Base-by-base conservation (phyloP, 2,797 vertebrate genomes). In the Natrix natrix region DNA sequence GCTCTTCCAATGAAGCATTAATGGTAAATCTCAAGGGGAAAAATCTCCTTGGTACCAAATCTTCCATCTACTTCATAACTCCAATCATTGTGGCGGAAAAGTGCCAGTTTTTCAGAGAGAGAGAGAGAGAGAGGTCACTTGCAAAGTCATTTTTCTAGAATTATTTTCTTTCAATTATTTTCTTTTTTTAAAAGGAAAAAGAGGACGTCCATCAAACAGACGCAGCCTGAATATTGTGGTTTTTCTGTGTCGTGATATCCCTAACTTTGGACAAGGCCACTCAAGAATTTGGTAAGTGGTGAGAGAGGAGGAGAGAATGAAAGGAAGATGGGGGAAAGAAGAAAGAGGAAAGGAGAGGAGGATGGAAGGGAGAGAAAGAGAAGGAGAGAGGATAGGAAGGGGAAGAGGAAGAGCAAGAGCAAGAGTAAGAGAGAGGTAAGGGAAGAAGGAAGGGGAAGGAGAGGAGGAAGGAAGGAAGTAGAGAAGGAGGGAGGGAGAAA, bases 241-340 rank as follows among this genome's bases (percentile, higher is more conserved):
- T 0, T 22, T 26, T 8, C 60, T 0, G 0, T 1, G 4, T 63
- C 86, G n/a, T 0, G 0, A 83, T 11, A 8, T 78, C 10, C 26
- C 89, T 86, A 57, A 92, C 91, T 26, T 78, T 20, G 91, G 91
- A 93, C 87, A 11, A 60, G 92, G 43, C 91, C 91, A 57, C 66
- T 95, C 95, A 93, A 94, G 92, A 69, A 94, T 93, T 55, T 1
- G 1, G 60, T 48, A 90, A 92, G 91, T 48, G n/a, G 37, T 1
- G 32, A 37, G 32, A 37, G 32, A 37, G 32, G 32, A 37, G 32
- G 32, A 37, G 32, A 37, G 32, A 37, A 37, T 37, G 32, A 37
- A 37, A 37, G 32, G 32, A 37, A 37, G 32, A 37, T 1, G 32
- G 32, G 32, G 32, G 32, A 37, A 37, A 37, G 32, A 37, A 37